These are phyloP conservation scores for Electrophaes corylata DNA, from an alignment of 2,888 invertebrate species.

Conservation along the genomic window DNA sequence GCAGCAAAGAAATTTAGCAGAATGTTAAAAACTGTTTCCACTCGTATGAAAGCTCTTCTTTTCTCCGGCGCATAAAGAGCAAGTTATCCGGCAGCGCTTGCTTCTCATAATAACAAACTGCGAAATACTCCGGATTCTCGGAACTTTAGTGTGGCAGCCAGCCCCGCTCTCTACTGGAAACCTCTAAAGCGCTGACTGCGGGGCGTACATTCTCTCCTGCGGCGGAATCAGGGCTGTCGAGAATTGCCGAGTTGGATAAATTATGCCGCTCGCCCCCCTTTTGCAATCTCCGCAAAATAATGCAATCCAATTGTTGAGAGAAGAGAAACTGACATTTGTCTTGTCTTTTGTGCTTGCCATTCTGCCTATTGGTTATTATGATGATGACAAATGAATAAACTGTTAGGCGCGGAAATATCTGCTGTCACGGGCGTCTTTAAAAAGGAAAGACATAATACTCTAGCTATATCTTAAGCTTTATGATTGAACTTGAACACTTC, in stretches of 20 bases:
- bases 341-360: slow-evolving; percentile 62
- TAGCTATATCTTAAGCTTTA: background rate
- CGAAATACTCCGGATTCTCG: slow-evolving; percentile 78
- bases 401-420: slow-evolving; percentile 8
- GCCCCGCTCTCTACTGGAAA: slow-evolving; percentile 66
- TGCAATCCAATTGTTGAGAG: slow-evolving; percentile 73
- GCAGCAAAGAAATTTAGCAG: too few relatives aligned
- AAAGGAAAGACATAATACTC: background rate
- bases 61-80: slow-evolving; percentile 67
- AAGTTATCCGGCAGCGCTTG: slow-evolving; percentile 68
- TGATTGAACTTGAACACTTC: background rate
- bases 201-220: slow-evolving; percentile 72
- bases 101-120: slow-evolving; percentile 78
- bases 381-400: slow-evolving; percentile 33
- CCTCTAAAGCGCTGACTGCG: slow-evolving; percentile 79
- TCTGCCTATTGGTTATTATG: slow-evolving; percentile 44
- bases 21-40: slow-evolving; percentile 20
- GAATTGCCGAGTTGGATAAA: slow-evolving; percentile 76
- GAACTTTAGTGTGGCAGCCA: slow-evolving; percentile 71
- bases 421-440: slow-evolving; percentile 9
- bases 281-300: slow-evolving; percentile 76
- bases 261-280: slow-evolving; percentile 73
- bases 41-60: slow-evolving; percentile 50
- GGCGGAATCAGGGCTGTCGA: slow-evolving; percentile 74
- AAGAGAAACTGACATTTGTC: slow-evolving; percentile 67